phyloP scores from a whole-genome alignment of 2,888 invertebrate genomes.

The Ethmia dodecea region DNA sequence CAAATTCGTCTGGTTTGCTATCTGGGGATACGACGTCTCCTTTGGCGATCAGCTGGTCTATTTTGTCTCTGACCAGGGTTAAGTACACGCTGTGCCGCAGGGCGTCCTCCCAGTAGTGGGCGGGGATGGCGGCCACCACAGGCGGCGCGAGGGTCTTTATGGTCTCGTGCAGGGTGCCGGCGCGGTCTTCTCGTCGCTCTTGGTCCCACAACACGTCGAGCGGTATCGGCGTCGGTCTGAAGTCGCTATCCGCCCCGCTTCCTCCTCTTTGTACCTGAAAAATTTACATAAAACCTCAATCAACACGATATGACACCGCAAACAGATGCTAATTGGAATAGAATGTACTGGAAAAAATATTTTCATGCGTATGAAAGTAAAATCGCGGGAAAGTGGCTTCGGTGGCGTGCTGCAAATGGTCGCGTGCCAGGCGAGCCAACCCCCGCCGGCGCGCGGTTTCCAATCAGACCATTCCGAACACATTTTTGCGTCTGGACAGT shows the following conservation, averaged over 20 bases:
- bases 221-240: conserved; percentile 65
- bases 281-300: conserved; percentile 20
- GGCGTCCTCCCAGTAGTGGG: conserved; percentile 81
- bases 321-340: conserved; percentile 21
- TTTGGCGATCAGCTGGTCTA: conserved; percentile 66
- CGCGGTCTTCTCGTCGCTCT: conserved; percentile 29
- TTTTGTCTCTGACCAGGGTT: conserved; percentile 78
- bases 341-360: conserved; percentile 31
- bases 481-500: conserved; percentile 28
- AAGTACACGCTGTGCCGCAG: conserved; percentile 82
- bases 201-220: conserved; percentile 46
- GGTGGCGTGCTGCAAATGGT: conserved; percentile 45
- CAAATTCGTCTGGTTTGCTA: conserved; percentile 33
- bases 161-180: conserved; percentile 43
- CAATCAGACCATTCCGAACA: conserved; percentile 52
- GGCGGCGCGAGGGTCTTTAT: conserved; percentile 35
- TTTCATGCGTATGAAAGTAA: conserved; percentile 73
- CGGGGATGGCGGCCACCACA: conserved; percentile 39
- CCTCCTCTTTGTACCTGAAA: conserved; percentile 53
- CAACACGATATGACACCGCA: conserved; percentile 16
- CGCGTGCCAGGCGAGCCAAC: conserved; percentile 47
- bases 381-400: conserved; percentile 63
- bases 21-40: conserved; percentile 40
- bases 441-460: conserved; percentile 44
- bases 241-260: conserved; percentile 41